Base-by-base conservation (phyloP, 2,113 vertebrate species). In the Thalassoma bifasciatum region DNA sequence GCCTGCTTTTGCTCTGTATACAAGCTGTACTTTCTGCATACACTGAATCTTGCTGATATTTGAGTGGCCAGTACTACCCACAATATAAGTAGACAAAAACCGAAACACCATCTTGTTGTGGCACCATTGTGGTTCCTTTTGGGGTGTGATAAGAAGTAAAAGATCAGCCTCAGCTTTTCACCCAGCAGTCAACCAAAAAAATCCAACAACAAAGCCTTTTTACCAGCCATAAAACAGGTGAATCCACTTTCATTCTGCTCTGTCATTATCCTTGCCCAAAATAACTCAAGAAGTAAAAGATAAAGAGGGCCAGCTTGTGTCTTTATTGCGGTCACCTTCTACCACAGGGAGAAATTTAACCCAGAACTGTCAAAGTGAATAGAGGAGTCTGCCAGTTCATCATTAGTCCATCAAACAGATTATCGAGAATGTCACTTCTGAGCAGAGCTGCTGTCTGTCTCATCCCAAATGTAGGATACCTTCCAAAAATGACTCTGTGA, bases 321-420 rank as follows among this genome's bases (percentile, higher is more conserved):
- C 4, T 75, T 73, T 57, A 21, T 71, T 37, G 53, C 0, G 26
- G 72, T n/a, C 49, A 30, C 26, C 44, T 52, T 46, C 56, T 42
- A 75, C 65, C 22, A 10, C 13, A 54, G 49, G 40, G 38, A 66
- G 79, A 79, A 16, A 42, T 77, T 74, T 79, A 79, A 73, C 89
- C 81, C 74, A 83, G 71, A 85, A 82, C 63, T 86, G 86, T 86
- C 86, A 79, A 11, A 63, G 22, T 36, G n/a, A 74, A 73, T 53
- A 57, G 34, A 72, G 47, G 46, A 68, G 16, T 37, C 54, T 76
- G 67, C 40, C 66, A 36, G 42, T 58, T 67, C 61, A 47, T 88
- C 82, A 64, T 79, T 69, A 76, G 57, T 44, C 84, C 59, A 83
- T 86, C 78, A 81, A 65, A 62, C 49, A 8, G 44, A 79, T 61